phyloP scores from a whole-genome alignment of 2,797 vertebrate genomes.

The Graptemys geographica region DNA sequence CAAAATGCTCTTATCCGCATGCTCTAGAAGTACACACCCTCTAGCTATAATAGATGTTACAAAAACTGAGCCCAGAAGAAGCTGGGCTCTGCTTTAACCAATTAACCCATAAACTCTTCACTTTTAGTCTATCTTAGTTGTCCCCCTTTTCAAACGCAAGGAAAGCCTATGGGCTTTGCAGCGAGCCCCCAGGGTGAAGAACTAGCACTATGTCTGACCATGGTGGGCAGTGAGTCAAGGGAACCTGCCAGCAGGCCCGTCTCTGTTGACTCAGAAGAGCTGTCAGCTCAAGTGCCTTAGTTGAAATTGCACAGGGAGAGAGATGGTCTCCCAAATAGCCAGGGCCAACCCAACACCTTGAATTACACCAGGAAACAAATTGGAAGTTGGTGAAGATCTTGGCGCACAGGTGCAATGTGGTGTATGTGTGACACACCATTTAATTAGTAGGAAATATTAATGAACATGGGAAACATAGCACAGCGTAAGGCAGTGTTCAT shows the following conservation, averaged over 20 bases:
- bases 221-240: not conserved
- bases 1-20: not conserved
- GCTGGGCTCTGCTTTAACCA: not conserved
- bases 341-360: not conserved
- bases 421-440: not conserved
- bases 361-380: not conserved
- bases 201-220: not conserved
- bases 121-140: not conserved
- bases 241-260: not conserved
- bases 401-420: not conserved
- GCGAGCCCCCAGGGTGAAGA: rapidly evolving
- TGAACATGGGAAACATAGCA: not conserved
- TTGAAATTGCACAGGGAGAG: not conserved
- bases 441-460: not conserved
- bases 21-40: not conserved
- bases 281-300: not conserved
- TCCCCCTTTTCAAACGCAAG: not conserved
- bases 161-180: not conserved
- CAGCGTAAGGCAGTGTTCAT: not conserved
- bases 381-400: not conserved
- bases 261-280: not conserved
- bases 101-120: not conserved
- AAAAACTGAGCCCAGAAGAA: not conserved
- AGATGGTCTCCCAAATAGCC: not conserved
- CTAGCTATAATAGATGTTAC: not conserved